A percentile compares a stretch with the other conserved stretches of the same genome.
Conservation (phyloP, 2,888 invertebrate genomes). For the Amitus sp. region DNA sequence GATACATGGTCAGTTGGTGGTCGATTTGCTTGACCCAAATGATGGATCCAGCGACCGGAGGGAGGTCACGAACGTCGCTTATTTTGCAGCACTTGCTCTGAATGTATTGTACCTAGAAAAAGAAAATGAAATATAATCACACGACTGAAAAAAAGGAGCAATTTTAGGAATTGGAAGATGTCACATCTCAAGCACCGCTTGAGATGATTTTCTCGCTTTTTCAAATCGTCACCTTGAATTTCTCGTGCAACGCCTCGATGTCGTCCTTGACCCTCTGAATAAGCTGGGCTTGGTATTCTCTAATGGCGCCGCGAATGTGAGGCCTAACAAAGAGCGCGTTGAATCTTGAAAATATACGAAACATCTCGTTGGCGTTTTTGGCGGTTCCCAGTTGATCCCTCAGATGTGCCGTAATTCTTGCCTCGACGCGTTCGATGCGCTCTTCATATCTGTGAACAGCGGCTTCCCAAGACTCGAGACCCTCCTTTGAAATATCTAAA, state of each 20-base stretch:
- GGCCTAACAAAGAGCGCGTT: slow-evolving; percentile 99
- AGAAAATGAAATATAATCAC: background rate
- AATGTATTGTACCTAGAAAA: slow-evolving; percentile 83
- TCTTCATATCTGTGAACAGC: slow-evolving; percentile 97
- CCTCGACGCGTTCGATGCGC: slow-evolving; percentile 97
- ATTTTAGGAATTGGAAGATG: background rate
- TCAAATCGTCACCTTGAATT: slow-evolving; percentile 94
- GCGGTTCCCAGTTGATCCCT: slow-evolving; percentile 98
- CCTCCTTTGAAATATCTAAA: slow-evolving; percentile 95
- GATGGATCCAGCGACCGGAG: slow-evolving; percentile 97
- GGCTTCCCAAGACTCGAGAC: slow-evolving; percentile 97
- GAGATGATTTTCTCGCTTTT: too few relatives aligned
- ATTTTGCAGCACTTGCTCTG: slow-evolving; percentile 93
- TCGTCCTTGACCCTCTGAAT: slow-evolving; percentile 99
- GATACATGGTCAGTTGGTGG: slow-evolving; percentile 93
- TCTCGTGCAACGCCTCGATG: slow-evolving; percentile 96
- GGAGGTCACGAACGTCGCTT: slow-evolving; percentile 92
- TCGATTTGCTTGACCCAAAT: slow-evolving; percentile 99
- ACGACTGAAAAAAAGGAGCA: background rate
- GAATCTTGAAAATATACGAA: slow-evolving; percentile 97
- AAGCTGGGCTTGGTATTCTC: slow-evolving; percentile 98
- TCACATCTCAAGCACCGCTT: background rate
- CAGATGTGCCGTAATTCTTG: slow-evolving; percentile 95
- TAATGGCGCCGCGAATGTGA: slow-evolving; percentile 97
- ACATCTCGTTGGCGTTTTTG: slow-evolving; percentile 99